A percentile compares a stretch with the other conserved stretches of the same genome.
Evolutionary conservation across 2,888 invertebrate species (phyloP).

Genomic region (Eledona agricola): DNA sequence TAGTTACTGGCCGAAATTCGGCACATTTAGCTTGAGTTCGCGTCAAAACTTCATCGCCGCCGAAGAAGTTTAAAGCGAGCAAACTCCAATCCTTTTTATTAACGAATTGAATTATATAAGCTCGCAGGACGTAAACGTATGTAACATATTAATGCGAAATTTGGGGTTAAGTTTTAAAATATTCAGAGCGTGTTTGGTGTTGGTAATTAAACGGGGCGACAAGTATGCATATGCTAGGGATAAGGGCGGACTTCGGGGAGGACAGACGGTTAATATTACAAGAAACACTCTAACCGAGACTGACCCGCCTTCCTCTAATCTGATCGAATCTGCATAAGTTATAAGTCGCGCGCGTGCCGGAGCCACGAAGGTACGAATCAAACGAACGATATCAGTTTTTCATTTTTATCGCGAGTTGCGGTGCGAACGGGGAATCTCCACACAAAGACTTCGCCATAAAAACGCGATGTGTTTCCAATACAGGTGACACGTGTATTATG

Average conservation of each 20-base stretch:
- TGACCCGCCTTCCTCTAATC: constrained; percentile 35
- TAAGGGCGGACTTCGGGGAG: constrained; percentile 29
- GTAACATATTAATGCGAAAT: constrained; percentile 19
- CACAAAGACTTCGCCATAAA: constrained; percentile 25
- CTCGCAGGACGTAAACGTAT: neutral
- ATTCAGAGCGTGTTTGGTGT: constrained; percentile 34
- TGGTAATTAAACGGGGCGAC: constrained; percentile 35
- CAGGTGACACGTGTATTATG: constrained; percentile 30
- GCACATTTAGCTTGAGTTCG: too few species aligned
- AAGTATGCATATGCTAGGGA: constrained; percentile 32
- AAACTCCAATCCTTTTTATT: too few species aligned
- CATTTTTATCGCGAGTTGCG: constrained; percentile 6
- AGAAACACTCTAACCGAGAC: constrained; percentile 34
- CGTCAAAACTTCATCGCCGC: too few species aligned
- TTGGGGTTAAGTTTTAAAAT: constrained; percentile 28
- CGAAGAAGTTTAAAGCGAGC: too few species aligned
- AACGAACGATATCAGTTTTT: constrained; percentile 13
- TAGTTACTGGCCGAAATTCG: too few species aligned
- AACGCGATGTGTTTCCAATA: constrained; percentile 32
- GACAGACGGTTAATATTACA: constrained; percentile 34
- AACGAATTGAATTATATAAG: neutral
- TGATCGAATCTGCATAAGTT: constrained; percentile 36
- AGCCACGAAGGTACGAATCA: constrained; percentile 2
- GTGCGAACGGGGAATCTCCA: constrained; percentile 1
- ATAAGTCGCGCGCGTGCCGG: too few species aligned